phyloP scores from a whole-genome alignment of 2,113 vertebrate species.

The Poicephalus gulielmi region DNA sequence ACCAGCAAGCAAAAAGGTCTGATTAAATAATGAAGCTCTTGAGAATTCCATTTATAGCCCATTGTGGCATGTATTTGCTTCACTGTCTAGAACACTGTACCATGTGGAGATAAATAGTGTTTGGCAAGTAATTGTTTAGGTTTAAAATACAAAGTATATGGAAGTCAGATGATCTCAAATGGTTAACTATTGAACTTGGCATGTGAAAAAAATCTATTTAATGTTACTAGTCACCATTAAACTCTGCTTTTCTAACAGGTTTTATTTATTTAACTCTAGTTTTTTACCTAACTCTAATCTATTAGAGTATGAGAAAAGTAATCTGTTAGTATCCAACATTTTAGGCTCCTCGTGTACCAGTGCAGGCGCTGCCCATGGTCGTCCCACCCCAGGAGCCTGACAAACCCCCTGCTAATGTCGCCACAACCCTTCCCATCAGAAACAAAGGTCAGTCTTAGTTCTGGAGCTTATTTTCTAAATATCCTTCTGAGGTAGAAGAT shows the following conservation, averaged over 20 bases:
- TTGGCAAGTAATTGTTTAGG: not conserved
- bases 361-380: slow-evolving; percentile 98
- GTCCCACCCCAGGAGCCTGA: slow-evolving; percentile 98
- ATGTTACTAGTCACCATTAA: not conserved
- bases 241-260: slow-evolving; percentile 1
- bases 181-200: not conserved
- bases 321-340: slow-evolving; percentile 46
- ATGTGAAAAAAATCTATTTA: rapidly evolving
- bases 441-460: slow-evolving; percentile 90
- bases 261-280: not conserved
- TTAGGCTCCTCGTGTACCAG: slow-evolving; percentile 98
- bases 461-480: slow-evolving; percentile 45
- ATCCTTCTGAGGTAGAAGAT: slow-evolving; percentile 34
- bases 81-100: not conserved
- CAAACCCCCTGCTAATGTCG: slow-evolving; percentile 93
- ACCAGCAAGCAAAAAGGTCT: not conserved
- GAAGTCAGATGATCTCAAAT: not conserved
- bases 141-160: not conserved
- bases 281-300: too few relatives aligned
- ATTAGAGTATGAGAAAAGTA: slow-evolving; percentile 38
- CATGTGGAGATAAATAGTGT: rapidly evolving
- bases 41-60: not conserved
- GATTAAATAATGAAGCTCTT: not conserved
- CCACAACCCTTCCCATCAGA: slow-evolving; percentile 89
- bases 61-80: not conserved